Evolutionary conservation across 2,113 vertebrate species (phyloP), one percentile per base, ranked within the genome.

Genomic region (Psittacula cyanocephala): DNA sequence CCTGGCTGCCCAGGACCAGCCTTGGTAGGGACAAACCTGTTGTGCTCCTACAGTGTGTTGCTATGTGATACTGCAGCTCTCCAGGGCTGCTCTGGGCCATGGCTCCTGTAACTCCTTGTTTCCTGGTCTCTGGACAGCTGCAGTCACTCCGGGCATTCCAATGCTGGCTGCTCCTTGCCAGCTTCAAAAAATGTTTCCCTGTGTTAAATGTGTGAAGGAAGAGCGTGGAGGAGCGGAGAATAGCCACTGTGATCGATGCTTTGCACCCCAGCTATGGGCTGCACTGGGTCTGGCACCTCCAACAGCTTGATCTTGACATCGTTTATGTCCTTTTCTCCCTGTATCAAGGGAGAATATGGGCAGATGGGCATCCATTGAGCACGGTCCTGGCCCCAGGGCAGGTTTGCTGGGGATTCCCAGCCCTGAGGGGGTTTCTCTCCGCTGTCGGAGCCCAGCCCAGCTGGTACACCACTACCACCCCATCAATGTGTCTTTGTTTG

Each of bases 401-500:
- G 49, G 28, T 67, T 46, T 27, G 24, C 53, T 50, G 63, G 14
- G 57, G 7, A 25, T 11, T 80, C 44, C 59, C 0, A 0, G 17
- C 50, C 37, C 57, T 0, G 1, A 33, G 44, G 0, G 31, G 43
- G 12, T 83, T 91, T 74, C 53, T 88, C n/a, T 86, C 59, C 0
- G 4, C n/a, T 0, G 4, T 23, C 1, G 0, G 71, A 89, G 80
- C 89, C 53, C 91, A 91, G 77, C 84, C 78, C 65, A 87, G 87
- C 87, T 96, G 95, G 92, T 95, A 95, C n/a, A 0, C 49, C 28
- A 7, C 0, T 0, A 44, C 82, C 8, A 3, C 37, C 79, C 25
- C 1, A 20, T 96, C 94, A 95, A 93, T 90, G 79, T 16, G 86
- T 64, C 88, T 95, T 95, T 97, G 95, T 96, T 91, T 94, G 71